phyloP scores from a whole-genome alignment of 2,113 vertebrate species.

The Pteropus alecto region DNA sequence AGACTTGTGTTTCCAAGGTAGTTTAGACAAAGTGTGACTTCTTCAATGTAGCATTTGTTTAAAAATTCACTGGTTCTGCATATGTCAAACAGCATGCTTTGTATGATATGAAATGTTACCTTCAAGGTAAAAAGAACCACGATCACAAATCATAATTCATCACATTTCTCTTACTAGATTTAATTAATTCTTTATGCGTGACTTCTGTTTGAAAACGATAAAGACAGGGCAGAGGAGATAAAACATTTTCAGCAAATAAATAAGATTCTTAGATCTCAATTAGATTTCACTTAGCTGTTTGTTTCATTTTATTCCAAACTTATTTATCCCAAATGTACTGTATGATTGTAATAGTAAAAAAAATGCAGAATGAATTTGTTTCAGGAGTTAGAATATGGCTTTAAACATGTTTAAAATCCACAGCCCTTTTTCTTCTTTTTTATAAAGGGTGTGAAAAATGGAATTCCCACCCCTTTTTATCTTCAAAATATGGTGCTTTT shows the following conservation, averaged over 20 bases:
- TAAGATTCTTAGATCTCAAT: background rate
- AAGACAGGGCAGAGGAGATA: background rate
- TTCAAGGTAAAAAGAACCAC: background rate
- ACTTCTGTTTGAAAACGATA: background rate
- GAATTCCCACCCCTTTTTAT: background rate
- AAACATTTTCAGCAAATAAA: conserved; percentile 16
- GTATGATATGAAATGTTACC: background rate
- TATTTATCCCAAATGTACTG: background rate
- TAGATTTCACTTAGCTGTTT: background rate
- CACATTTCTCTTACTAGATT: background rate
- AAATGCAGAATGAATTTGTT: background rate
- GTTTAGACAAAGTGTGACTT: background rate
- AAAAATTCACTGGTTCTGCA: background rate
- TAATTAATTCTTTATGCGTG: background rate
- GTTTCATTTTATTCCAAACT: background rate
- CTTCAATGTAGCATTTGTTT: background rate
- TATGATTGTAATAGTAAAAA: background rate
- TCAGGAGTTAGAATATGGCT: background rate
- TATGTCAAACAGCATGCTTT: background rate
- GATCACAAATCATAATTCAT: background rate
- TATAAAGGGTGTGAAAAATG: background rate
- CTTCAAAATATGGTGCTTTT: background rate
- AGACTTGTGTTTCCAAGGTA: background rate
- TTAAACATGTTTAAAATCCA: conserved; percentile 5
- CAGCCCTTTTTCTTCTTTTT: background rate